These are phyloP conservation scores for Endotricha flammealis DNA, from an alignment of 2,888 invertebrate genomes.

Conservation along the genomic window DNA sequence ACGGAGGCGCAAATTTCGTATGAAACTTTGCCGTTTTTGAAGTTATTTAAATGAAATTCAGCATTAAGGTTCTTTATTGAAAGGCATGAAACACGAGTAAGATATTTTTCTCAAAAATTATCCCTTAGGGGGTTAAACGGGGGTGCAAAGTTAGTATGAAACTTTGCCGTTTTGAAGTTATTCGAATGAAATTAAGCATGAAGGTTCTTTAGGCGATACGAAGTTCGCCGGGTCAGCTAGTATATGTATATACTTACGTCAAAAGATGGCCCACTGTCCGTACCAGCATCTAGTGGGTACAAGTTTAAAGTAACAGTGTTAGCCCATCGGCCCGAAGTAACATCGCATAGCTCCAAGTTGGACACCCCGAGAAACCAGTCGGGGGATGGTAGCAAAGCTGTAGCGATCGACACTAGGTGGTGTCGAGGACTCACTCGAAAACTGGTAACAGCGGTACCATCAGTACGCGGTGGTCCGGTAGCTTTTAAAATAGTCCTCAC, in stretches of 20 bases:
- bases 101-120: no score
- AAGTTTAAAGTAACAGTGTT: conserved; percentile 88
- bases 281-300: conserved; percentile 97
- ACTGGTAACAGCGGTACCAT: conserved; percentile 45
- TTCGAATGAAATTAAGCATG: conserved; percentile 2
- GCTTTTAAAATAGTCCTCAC: conserved; percentile 66
- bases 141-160: neutral
- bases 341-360: conserved; percentile 90
- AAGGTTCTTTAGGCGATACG: no score
- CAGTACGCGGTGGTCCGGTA: conserved; percentile 44
- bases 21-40: no score
- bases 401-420: conserved; percentile 57
- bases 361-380: conserved; percentile 98
- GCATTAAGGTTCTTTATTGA: no score
- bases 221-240: no score
- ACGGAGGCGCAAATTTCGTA: no score
- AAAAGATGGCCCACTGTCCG: conserved; percentile 94
- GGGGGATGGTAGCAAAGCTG: conserved; percentile 81
- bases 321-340: conserved; percentile 87
- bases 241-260: conserved; percentile 83
- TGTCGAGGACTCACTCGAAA: conserved; percentile 53
- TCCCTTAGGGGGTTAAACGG: no score
- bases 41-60: no score
- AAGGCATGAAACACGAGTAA: no score
- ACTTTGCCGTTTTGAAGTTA: conserved; percentile 1